Conservation (phyloP, 2,888 invertebrate genomes). For the Nemotelus nigrinus region DNA sequence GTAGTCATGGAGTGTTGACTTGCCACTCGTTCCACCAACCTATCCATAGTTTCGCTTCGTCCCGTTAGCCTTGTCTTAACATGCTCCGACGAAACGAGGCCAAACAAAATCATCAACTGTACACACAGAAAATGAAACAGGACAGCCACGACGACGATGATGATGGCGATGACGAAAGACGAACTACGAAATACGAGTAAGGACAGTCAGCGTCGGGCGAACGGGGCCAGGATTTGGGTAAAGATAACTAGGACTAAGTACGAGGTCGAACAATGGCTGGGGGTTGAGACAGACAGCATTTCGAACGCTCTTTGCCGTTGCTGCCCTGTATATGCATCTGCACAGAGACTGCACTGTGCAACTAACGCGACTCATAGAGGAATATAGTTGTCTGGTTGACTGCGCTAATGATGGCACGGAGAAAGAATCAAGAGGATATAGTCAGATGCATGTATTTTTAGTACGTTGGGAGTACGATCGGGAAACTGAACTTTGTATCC, state of each 20-base stretch:
- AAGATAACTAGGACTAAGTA: background rate
- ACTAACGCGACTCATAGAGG: background rate
- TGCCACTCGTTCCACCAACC: too few relatives aligned
- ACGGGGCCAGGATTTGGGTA: background rate
- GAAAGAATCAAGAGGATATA: background rate
- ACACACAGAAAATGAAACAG: conserved; percentile 44
- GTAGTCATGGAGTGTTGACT: background rate
- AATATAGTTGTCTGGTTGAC: conserved; percentile 14
- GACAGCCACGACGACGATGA: background rate
- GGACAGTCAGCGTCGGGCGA: conserved; percentile 28
- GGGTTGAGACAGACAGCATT: background rate
- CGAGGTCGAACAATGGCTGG: background rate
- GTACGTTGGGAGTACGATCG: too few relatives aligned
- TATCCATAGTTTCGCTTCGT: background rate
- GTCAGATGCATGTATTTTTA: too few relatives aligned
- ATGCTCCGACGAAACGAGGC: conserved; percentile 43
- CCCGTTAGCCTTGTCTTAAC: background rate
- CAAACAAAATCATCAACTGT: conserved; percentile 48
- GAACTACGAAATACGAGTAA: conserved; percentile 3
- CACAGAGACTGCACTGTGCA: background rate
- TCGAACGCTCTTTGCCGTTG: background rate
- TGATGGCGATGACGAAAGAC: conserved; percentile 6
- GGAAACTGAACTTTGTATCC: too few relatives aligned
- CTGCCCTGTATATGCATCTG: background rate
- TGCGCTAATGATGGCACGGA: conserved; percentile 17